Evolutionary conservation across 2,113 vertebrate genomes (phyloP).

Genomic region (Mobula birostris): DNA sequence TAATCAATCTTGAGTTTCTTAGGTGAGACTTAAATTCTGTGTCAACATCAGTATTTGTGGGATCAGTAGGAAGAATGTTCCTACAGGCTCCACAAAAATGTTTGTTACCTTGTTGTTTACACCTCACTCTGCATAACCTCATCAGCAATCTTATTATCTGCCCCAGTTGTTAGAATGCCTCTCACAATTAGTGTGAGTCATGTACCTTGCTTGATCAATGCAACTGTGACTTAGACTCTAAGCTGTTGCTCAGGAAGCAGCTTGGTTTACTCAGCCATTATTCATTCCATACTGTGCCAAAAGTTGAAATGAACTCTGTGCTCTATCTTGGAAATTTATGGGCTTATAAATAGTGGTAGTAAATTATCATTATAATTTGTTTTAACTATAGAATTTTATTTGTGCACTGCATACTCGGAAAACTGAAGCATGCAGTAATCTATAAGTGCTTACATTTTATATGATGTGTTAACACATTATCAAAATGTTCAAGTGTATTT

Average conservation of each 20-base stretch:
- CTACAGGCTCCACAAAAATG: neutral
- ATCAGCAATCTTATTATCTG: neutral
- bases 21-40: too few relatives aligned
- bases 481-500: neutral
- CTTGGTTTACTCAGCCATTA: neutral
- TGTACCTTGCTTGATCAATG: neutral
- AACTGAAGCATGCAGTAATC: neutral
- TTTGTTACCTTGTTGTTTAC: neutral
- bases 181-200: neutral
- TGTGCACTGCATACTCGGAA: neutral
- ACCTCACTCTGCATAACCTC: too few relatives aligned
- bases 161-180: neutral
- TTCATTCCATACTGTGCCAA: neutral
- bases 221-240: neutral
- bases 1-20: too few relatives aligned
- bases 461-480: neutral
- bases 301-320: neutral
- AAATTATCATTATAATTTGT: neutral
- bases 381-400: neutral
- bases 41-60: neutral
- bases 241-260: too few relatives aligned
- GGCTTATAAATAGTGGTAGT: neutral
- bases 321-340: neutral
- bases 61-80: neutral
- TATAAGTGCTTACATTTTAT: neutral